A percentile compares a stretch with the other conserved stretches of the same genome.
phyloP scores from a whole-genome alignment of 2,113 vertebrate species.

The Athene noctua region DNA sequence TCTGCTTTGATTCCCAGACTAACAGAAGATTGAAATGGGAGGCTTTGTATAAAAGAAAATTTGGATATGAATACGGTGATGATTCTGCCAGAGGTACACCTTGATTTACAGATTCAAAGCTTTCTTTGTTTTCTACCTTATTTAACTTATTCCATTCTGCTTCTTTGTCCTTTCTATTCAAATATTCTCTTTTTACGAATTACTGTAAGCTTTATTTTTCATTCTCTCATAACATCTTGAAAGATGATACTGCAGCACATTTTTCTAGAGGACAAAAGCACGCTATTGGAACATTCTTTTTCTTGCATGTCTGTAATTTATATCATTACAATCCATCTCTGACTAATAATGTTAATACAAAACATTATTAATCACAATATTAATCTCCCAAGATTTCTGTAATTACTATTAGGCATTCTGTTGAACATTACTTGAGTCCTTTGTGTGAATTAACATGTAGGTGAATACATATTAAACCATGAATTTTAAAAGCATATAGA shows the following conservation, averaged over 20 bases:
- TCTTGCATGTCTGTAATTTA: not conserved
- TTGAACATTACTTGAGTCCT: not conserved
- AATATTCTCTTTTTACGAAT: not conserved
- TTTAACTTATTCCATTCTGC: not conserved
- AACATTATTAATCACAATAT: not conserved
- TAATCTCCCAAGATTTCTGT: not conserved
- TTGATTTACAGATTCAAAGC: not conserved
- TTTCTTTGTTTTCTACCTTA: constrained; percentile 10
- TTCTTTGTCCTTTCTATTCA: not conserved
- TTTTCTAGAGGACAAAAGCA: constrained; percentile 34
- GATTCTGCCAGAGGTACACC: not conserved
- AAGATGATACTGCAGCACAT: constrained; percentile 6
- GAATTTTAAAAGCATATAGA: not conserved
- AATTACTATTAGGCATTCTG: not conserved
- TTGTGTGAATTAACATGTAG: not conserved
- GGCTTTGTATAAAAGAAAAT: not conserved
- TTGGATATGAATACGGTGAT: not conserved
- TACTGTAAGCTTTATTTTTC: constrained; percentile 5
- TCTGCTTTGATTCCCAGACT: not conserved
- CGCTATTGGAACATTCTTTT: not conserved
- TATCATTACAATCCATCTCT: not conserved
- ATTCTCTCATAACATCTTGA: not conserved
- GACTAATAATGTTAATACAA: not conserved
- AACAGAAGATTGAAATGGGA: not conserved
- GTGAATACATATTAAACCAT: not conserved